Evolutionary conservation across 2,113 vertebrate genomes (phyloP).

Genomic region (Melospiza melodia): DNA sequence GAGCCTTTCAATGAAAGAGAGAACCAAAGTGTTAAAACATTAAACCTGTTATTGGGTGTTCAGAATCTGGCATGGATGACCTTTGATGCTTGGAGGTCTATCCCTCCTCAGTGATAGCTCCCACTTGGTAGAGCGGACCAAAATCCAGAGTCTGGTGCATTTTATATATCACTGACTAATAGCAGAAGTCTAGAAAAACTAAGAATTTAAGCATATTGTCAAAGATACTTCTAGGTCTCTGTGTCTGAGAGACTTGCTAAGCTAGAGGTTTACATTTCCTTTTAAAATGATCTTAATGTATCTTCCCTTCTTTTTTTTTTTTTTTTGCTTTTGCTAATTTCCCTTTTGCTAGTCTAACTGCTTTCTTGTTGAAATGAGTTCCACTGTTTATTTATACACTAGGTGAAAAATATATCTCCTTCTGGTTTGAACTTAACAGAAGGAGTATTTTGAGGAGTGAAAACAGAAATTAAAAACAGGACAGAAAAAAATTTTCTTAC

Average conservation of each 20-base stretch:
- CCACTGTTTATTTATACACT: not conserved
- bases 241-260: not conserved
- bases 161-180: not conserved
- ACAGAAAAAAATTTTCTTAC: not conserved
- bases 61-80: not conserved
- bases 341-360: not conserved
- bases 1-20: not conserved
- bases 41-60: not conserved
- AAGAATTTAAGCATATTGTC: not conserved
- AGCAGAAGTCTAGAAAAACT: not conserved
- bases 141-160: not conserved
- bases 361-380: not conserved
- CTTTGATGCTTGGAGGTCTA: not conserved
- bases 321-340: not conserved
- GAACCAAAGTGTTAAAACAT: not conserved
- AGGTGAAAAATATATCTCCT: not conserved
- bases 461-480: not conserved
- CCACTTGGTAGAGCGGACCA: not conserved
- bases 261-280: not conserved
- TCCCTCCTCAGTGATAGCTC: not conserved
- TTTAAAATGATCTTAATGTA: not conserved
- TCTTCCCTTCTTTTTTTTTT: not conserved
- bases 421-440: not conserved
- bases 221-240: not conserved
- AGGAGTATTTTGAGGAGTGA: not conserved